Evolutionary conservation across 2,797 vertebrate species (phyloP).

Genomic region (Ambastaia sidthimunki): DNA sequence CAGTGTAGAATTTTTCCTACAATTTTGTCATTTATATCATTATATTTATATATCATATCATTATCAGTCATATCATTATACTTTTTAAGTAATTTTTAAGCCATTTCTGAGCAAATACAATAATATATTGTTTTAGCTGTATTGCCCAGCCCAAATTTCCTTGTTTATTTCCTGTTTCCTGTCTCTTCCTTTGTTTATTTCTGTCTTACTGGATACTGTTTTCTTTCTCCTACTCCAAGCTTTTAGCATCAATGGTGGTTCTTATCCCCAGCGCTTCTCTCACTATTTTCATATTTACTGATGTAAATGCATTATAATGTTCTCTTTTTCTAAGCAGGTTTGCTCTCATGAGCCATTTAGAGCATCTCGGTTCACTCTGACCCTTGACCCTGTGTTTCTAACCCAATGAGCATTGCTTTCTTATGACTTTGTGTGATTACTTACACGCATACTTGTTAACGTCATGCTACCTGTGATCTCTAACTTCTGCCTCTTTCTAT

Average conservation of each 20-base stretch:
- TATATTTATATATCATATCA: too few relatives aligned
- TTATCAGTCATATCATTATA: too few relatives aligned
- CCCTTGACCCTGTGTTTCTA: conserved; percentile 50
- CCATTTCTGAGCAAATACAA: neutral
- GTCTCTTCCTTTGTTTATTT: conserved; percentile 5
- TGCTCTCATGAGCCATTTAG: conserved; percentile 70
- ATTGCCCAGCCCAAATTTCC: neutral
- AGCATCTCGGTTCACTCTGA: conserved; percentile 57
- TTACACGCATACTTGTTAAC: conserved; percentile 11
- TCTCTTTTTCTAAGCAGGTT: conserved; percentile 95
- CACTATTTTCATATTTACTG: conserved; percentile 49
- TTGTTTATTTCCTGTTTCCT: neutral
- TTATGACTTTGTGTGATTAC: conserved; percentile 24
- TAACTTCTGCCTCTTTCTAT: conserved; percentile 51
- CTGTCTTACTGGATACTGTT: neutral
- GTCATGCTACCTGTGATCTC: conserved; percentile 29
- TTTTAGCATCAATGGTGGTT: neutral
- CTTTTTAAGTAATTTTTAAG: too few relatives aligned
- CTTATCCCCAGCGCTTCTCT: conserved; percentile 19
- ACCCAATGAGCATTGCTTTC: conserved; percentile 50
- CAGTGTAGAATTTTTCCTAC: too few relatives aligned
- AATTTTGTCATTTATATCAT: too few relatives aligned
- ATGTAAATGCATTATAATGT: conserved; percentile 63
- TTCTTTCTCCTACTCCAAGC: neutral
- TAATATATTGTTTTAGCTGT: neutral